Conservation (phyloP, 2,888 invertebrate genomes). For the Gasteruption jaculator region DNA sequence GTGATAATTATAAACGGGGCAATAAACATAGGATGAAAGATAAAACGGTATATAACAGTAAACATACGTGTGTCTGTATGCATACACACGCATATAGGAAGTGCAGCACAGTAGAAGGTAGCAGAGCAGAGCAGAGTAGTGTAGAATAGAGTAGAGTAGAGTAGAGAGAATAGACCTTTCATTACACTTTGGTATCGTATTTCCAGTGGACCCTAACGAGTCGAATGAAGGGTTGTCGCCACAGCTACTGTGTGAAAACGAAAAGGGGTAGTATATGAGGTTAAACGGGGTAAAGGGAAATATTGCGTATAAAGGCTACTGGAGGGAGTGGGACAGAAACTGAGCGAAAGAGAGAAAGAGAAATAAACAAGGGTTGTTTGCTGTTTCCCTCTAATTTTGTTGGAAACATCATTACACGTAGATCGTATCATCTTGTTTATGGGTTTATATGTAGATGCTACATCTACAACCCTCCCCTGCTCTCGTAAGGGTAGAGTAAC, state of each 20-base stretch:
- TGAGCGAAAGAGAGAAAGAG: constrained; percentile 30
- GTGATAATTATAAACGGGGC: too few relatives aligned
- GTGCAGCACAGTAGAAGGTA: too few relatives aligned
- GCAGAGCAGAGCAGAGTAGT: too few relatives aligned
- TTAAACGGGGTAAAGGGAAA: constrained; percentile 38
- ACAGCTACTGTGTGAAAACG: constrained; percentile 27
- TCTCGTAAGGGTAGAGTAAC: too few relatives aligned
- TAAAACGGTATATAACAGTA: too few relatives aligned
- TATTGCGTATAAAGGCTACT: constrained; percentile 17
- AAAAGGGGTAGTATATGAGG: constrained; percentile 26
- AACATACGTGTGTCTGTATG: too few relatives aligned
- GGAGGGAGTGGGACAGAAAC: constrained; percentile 4
- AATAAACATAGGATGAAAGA: too few relatives aligned
- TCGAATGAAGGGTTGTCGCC: constrained; percentile 46
- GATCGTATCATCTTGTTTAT: constrained; percentile 45
- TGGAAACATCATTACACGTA: constrained; percentile 43
- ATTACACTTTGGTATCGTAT: constrained; percentile 43
- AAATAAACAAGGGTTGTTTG: constrained; percentile 42
- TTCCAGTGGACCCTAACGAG: constrained; percentile 42
- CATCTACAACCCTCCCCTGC: constrained; percentile 23
- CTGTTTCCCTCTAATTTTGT: constrained; percentile 47
- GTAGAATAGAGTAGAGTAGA: too few relatives aligned
- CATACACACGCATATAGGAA: too few relatives aligned
- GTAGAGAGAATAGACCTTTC: constrained; percentile 39
- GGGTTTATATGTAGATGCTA: constrained; percentile 36